A percentile compares a stretch with the other conserved stretches of the same genome.
phyloP scores from a whole-genome alignment of 2,113 vertebrate genomes.

The Chitala chitala region DNA sequence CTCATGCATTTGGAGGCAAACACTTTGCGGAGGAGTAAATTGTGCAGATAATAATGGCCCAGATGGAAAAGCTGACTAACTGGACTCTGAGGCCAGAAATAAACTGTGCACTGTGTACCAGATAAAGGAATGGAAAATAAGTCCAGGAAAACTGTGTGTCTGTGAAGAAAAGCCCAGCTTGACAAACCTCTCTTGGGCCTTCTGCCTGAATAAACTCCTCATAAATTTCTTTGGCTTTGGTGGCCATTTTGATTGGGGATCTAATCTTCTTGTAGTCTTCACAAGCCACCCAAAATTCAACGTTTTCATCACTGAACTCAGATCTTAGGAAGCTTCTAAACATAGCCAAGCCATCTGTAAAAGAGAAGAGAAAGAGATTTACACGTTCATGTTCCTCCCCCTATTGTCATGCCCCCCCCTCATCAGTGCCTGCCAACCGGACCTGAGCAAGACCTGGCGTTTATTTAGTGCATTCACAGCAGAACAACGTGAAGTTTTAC shows the following conservation, averaged over 20 bases:
- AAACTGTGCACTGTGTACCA: not conserved
- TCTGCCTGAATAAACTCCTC: slow-evolving; percentile 89
- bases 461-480: too few relatives aligned
- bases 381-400: too few relatives aligned
- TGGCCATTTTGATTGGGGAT: slow-evolving; percentile 68
- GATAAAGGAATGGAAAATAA: not conserved
- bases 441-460: too few relatives aligned
- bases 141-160: not conserved
- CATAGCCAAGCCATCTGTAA: slow-evolving; percentile 73
- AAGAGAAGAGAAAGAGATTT: too few relatives aligned
- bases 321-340: slow-evolving; percentile 90
- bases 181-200: slow-evolving; percentile 87
- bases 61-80: not conserved
- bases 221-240: slow-evolving; percentile 88
- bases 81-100: not conserved
- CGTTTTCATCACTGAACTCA: slow-evolving; percentile 94
- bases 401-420: too few relatives aligned
- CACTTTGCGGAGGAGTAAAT: not conserved
- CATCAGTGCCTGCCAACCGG: too few relatives aligned
- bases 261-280: slow-evolving; percentile 90
- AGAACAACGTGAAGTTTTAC: too few relatives aligned
- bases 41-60: not conserved
- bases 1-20: not conserved
- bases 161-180: not conserved
- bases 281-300: slow-evolving; percentile 90